Evolutionary conservation across 2,888 invertebrate genomes (phyloP).

Genomic region (Ophion ventricosus): DNA sequence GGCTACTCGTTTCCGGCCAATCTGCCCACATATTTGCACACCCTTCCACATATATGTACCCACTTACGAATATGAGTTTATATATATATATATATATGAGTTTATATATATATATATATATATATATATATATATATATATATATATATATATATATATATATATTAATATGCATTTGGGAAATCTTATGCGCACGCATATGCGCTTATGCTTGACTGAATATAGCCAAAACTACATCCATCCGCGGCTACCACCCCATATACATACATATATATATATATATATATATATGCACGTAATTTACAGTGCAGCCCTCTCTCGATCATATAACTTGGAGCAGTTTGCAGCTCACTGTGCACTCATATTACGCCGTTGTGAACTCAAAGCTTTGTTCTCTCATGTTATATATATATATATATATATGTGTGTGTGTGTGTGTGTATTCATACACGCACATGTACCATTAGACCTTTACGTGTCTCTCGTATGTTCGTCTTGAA

Average conservation of each 20-base stretch:
- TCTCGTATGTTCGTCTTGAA: too few relatives aligned
- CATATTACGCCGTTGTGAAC: conserved; percentile 34
- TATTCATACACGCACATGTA: too few relatives aligned
- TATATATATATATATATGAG: not conserved
- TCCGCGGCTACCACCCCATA: not conserved
- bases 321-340: conserved; percentile 53
- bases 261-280: too few relatives aligned
- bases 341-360: conserved; percentile 44
- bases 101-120: not conserved
- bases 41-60: conserved; percentile 17
- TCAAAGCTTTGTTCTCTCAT: conserved; percentile 6
- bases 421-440: too few relatives aligned
- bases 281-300: conserved; percentile 51
- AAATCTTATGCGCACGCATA: not conserved
- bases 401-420: conserved; percentile 4
- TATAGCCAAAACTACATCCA: too few relatives aligned
- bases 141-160: conserved; percentile 7
- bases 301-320: conserved; percentile 40
- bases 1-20: conserved; percentile 61
- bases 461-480: too few relatives aligned
- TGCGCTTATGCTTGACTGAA: too few relatives aligned
- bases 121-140: not conserved
- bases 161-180: not conserved
- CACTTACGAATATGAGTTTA: conserved; percentile 4
- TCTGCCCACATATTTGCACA: conserved; percentile 30